phyloP scores from a whole-genome alignment of 1,140 invertebrate species.

The Heliconius hewitsoni region DNA sequence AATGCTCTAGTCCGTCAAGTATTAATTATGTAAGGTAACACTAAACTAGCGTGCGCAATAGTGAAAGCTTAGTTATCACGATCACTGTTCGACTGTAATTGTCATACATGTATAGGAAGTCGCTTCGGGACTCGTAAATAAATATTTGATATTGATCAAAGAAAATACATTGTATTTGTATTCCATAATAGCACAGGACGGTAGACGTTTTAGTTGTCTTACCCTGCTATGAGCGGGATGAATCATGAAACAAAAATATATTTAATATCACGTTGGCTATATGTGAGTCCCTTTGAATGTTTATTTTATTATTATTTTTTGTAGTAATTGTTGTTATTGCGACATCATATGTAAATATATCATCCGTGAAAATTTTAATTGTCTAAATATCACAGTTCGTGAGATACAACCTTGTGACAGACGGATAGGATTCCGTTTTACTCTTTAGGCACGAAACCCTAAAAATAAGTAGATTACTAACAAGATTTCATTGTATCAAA shows the following conservation, averaged over 20 bases:
- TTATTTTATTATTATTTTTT: too few relatives aligned
- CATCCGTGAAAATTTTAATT: too few relatives aligned
- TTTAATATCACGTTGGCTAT: too few relatives aligned
- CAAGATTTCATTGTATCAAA: neutral
- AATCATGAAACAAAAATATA: too few relatives aligned
- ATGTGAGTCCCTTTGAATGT: too few relatives aligned
- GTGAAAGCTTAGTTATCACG: conserved; percentile 39
- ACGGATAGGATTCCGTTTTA: too few relatives aligned
- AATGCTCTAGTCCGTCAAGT: conserved; percentile 26
- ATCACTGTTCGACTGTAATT: conserved; percentile 37
- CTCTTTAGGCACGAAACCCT: too few relatives aligned
- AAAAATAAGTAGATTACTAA: neutral
- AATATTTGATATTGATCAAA: conserved; percentile 18
- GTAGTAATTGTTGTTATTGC: too few relatives aligned
- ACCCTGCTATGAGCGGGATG: too few relatives aligned
- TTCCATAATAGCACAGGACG: neutral
- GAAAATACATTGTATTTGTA: neutral
- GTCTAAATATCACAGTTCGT: too few relatives aligned
- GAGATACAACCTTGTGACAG: too few relatives aligned
- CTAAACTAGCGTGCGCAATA: conserved; percentile 23
- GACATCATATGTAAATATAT: too few relatives aligned
- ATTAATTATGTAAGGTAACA: conserved; percentile 41
- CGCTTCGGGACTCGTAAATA: conserved; percentile 15
- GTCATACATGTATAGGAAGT: conserved; percentile 27
- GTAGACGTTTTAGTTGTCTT: neutral